Evolutionary conservation across 64 coral and sea anemone species (phyloP), one percentile per base, ranked within the genome.

Genomic region (Platygyra sinensis): DNA sequence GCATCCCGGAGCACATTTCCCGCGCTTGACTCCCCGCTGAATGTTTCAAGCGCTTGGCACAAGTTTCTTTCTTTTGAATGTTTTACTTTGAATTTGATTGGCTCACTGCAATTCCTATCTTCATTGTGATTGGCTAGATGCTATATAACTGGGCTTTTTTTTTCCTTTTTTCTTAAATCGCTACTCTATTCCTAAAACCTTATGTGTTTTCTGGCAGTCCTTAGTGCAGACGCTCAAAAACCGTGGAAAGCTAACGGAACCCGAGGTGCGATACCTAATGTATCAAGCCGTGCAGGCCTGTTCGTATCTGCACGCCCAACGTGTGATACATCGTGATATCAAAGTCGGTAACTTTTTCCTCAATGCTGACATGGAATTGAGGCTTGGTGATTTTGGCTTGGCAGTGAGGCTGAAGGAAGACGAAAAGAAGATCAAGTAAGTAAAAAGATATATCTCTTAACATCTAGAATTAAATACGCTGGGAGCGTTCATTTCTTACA

Each of bases 321-420:
- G 91, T 1, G 94, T 99, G 38, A 99, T 99, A 50, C 97, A 99
- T 80, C 94, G 97, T 0, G 97, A 99, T 59, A 99, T 99, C 77
- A 99, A 99, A 78, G 83, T 99, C 14, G 97, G 97, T 14, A 99
- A 99, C 62, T 99, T 99, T 75, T 99, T 99, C 76, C 89, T 99
- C 55, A 99, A 99, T 62, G 86, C 87, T 27, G 80, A 96, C 60
- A 99, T 99, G 97, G 93, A 99, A 63, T 84, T 99, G 36, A 95
- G 91, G 76, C 97, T 99, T 30, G 97, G 97, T 16, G 97, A 99
- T 57, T 99, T 99, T 76, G 97, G 97, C 6, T 59, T 99, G 60
- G 97, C 97, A 65, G 86, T 90, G 27, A 96, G 83, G 74, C 86
- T 96, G 31, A 93, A 94, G 49, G 72, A 86, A 30, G 92, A 57